Evolutionary conservation across 2,888 invertebrate genomes (phyloP).

Genomic region (Lacanobia wlatinum): DNA sequence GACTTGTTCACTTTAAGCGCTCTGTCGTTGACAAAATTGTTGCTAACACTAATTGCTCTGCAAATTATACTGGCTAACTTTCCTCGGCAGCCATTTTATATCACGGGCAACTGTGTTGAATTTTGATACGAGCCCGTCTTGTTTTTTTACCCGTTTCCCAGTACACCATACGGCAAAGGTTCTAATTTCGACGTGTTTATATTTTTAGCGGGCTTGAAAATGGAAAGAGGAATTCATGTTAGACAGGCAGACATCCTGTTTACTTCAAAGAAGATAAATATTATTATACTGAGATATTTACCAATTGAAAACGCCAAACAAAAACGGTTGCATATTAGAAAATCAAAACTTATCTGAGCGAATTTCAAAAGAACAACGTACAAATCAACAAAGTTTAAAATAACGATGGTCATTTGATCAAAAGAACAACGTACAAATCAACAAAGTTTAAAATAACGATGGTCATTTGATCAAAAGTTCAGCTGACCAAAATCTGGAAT

Average conservation of each 20-base stretch:
- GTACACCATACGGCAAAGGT: background rate
- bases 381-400: too few species aligned
- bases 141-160: background rate
- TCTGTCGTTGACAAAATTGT: conserved; percentile 19
- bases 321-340: too few species aligned
- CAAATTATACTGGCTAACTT: conserved; percentile 42
- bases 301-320: too few species aligned
- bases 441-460: too few species aligned
- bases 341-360: too few species aligned
- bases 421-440: too few species aligned
- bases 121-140: conserved; percentile 18
- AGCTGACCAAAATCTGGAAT: too few species aligned
- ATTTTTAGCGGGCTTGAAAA: background rate
- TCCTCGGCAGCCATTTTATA: conserved; percentile 18
- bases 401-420: too few species aligned
- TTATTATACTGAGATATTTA: too few species aligned
- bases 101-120: conserved; percentile 14
- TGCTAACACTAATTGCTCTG: conserved; percentile 35
- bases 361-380: too few species aligned
- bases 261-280: background rate
- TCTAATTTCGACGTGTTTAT: background rate
- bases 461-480: too few species aligned
- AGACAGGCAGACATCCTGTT: background rate
- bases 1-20: conserved; percentile 5
- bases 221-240: background rate